A percentile compares a stretch with the other conserved stretches of the same genome.
phyloP scores from a whole-genome alignment of 2,888 invertebrate genomes.

The Gastracanthus pulcherrimus region DNA sequence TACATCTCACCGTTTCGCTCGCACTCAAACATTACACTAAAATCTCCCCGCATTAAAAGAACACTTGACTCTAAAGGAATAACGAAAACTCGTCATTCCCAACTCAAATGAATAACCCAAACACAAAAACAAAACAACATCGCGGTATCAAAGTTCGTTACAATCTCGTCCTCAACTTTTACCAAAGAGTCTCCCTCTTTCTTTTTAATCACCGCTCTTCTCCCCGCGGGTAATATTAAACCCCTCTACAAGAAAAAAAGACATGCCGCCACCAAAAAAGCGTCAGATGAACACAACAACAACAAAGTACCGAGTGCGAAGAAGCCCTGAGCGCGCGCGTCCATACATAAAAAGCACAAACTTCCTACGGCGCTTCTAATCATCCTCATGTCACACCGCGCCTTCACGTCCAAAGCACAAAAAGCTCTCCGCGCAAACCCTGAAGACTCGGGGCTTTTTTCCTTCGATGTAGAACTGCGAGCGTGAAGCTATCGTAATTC shows the following conservation, averaged over 20 bases:
- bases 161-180: neutral
- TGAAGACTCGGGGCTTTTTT: no score
- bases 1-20: no score
- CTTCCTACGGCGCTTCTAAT: constrained; percentile 1
- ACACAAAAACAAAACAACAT: no score
- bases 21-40: no score
- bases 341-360: no score
- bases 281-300: neutral
- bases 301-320: neutral
- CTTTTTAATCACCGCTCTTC: constrained; percentile 6
- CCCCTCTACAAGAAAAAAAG: neutral
- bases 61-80: no score
- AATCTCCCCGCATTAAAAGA: no score
- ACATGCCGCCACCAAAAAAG: neutral
- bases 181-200: neutral
- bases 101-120: no score
- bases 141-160: neutral
- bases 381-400: neutral
- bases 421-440: no score
- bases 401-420: no score
- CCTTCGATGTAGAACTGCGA: no score
- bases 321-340: neutral
- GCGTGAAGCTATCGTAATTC: neutral
- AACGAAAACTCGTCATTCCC: no score
- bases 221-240: neutral